Conservation (phyloP, 1,140 invertebrate species). For the Drosophila nigrodunni region DNA sequence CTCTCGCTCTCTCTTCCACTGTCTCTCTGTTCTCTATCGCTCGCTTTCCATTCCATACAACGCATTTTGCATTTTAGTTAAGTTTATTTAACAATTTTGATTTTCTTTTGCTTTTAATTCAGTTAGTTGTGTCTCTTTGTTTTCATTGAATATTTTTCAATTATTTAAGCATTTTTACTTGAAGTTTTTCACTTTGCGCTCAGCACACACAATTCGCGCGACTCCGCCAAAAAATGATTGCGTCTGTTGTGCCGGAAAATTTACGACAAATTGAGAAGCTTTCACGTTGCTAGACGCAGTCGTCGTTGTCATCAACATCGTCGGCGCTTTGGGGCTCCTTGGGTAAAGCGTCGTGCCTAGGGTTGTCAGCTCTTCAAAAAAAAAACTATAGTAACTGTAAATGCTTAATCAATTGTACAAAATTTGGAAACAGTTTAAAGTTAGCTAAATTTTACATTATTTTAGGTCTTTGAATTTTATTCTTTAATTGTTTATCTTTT, state of each 20-base stretch:
- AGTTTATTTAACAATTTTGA: conserved; percentile 21
- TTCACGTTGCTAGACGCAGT: conserved; percentile 61
- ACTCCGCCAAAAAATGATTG: conserved; percentile 67
- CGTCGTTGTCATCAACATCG: conserved; percentile 32
- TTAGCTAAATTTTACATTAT: no score
- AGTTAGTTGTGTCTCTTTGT: conserved; percentile 18
- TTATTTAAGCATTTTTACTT: conserved; percentile 36
- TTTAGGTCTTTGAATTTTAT: background rate
- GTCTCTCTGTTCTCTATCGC: conserved; percentile 9
- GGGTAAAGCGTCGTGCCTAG: conserved; percentile 13
- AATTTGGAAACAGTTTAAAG: background rate
- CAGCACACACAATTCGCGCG: conserved; percentile 50
- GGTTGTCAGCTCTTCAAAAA: conserved; percentile 31
- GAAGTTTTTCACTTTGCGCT: conserved; percentile 48
- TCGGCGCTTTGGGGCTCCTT: conserved; percentile 39
- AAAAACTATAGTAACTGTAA: background rate
- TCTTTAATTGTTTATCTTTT: background rate
- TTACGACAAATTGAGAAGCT: conserved; percentile 81
- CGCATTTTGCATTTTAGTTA: background rate
- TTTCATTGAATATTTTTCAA: background rate
- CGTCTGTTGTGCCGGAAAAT: conserved; percentile 84
- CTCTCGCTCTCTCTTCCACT: conserved; percentile 12
- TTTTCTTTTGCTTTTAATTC: conserved; percentile 36
- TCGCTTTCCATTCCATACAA: background rate
- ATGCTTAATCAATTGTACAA: background rate